Base-by-base conservation (phyloP, 1,140 invertebrate genomes). In the Papilio polytes region DNA sequence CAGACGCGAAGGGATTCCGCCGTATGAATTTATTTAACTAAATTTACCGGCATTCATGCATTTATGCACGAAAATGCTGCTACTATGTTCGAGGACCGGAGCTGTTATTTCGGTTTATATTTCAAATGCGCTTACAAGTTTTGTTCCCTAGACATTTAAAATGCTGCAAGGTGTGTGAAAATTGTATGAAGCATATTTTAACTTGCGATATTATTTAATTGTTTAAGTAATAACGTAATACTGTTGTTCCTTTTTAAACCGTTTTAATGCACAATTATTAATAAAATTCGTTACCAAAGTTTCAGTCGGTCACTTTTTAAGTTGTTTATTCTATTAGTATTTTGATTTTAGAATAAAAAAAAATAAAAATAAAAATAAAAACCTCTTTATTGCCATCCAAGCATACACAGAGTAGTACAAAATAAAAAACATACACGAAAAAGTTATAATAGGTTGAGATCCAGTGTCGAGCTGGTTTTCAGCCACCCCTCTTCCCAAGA, bases 71-170 rank as follows among this genome's bases (percentile, higher is more conserved):
- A 70, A 70, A 70, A 70, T 31, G 10, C 22, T 70, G 26, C 22
- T 70, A 31, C 26, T 70, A 36, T 70, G 63, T 70, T 70, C 22
- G 22, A 70, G 63, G 63, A 70, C 63, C 63, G 63, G 63, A 31
- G 63, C 63, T 70, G 63, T 70, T 70, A 70, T 70, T 70, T 70
- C 22, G 22, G 63, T 70, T 70, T 70, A 70, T 63, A 63, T 70
- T 70, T 70, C 63, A 70, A 70, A 70, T 70, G 63, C 63, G 63
- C 63, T 70, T 70, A 70, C 63, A 70, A 70, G 63, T 70, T 70
- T 70, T 70, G 63, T 70, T 70, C 63, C 26, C 63, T 70, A 70
- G 63, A 70, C 63, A 36, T 70, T 70, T 70, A 31, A 70, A 70
- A 70, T 70, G 22, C 63, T 70, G 63, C 63, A 70, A 63, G 63